A percentile compares a stretch with the other conserved stretches of the same genome.
Evolutionary conservation across 2,888 invertebrate genomes (phyloP).

Genomic region (Cephus pygmeus): DNA sequence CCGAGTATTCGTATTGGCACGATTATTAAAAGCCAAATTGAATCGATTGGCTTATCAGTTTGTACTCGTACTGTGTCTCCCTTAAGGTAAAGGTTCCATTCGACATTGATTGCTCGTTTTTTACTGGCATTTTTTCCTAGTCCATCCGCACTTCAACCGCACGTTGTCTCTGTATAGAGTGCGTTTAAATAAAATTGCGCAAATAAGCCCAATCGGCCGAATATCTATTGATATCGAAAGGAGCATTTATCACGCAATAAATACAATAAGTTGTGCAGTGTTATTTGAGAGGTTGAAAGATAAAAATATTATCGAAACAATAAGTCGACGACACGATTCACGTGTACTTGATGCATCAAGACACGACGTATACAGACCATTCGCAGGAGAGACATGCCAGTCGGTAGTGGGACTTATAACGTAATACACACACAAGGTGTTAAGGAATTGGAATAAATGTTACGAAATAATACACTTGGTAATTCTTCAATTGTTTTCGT

Average conservation of each 20-base stretch:
- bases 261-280: constrained; percentile 43
- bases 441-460: constrained; percentile 60
- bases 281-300: constrained; percentile 36
- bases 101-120: constrained; percentile 27
- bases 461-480: constrained; percentile 45
- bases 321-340: background rate
- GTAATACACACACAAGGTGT: constrained; percentile 40
- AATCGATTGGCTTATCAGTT: constrained; percentile 29
- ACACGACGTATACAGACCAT: constrained; percentile 18
- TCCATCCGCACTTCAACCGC: background rate
- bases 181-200: background rate
- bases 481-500: background rate
- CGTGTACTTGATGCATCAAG: background rate
- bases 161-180: background rate
- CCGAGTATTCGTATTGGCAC: background rate
- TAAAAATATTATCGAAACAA: background rate
- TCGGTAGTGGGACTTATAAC: background rate
- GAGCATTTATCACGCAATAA: constrained; percentile 41
- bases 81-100: constrained; percentile 33
- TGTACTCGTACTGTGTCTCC: constrained; percentile 13
- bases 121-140: constrained; percentile 15
- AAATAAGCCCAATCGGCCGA: background rate
- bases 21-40: background rate
- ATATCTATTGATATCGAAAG: constrained; percentile 22
- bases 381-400: background rate